A percentile compares a stretch with the other conserved stretches of the same genome.
Conservation (phyloP, 2,888 invertebrate genomes). For the Liopterus haemorrhoidalis region DNA sequence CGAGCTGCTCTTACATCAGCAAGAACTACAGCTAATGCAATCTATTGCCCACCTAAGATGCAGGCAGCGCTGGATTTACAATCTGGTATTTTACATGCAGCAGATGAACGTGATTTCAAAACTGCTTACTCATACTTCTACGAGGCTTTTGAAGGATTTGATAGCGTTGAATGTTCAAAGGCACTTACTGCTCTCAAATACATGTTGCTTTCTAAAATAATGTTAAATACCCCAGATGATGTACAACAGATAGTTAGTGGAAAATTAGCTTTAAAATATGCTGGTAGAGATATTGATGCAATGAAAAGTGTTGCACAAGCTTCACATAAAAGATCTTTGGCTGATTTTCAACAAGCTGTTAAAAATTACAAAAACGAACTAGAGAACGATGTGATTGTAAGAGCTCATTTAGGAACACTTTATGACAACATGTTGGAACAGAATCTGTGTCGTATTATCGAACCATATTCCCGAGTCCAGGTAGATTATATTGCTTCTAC, state of each 20-base stretch:
- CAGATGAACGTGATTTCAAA: slow-evolving; percentile 99
- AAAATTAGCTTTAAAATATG: slow-evolving; percentile 94
- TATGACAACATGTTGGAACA: slow-evolving; percentile 99
- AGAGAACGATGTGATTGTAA: slow-evolving; percentile 93
- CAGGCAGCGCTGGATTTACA: slow-evolving; percentile 96
- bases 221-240: slow-evolving; percentile 95
- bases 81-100: slow-evolving; percentile 97
- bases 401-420: slow-evolving; percentile 92
- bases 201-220: slow-evolving; percentile 98
- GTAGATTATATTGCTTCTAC: slow-evolving; percentile 85
- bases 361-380: slow-evolving; percentile 82
- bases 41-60: slow-evolving; percentile 98
- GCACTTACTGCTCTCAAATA: slow-evolving; percentile 96
- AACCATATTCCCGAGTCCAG: slow-evolving; percentile 97
- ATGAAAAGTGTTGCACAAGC: slow-evolving; percentile 97
- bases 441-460: slow-evolving; percentile 96
- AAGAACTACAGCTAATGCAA: slow-evolving; percentile 98
- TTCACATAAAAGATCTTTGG: slow-evolving; percentile 91
- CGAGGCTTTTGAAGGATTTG: slow-evolving; percentile 98
- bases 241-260: slow-evolving; percentile 92
- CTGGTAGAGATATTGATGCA: slow-evolving; percentile 92
- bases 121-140: slow-evolving; percentile 99
- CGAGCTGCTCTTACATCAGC: slow-evolving; percentile 96
- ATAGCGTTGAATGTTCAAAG: slow-evolving; percentile 86
- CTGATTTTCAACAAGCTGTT: slow-evolving; percentile 90